These are phyloP conservation scores for Scaptodrosophila latifasciaeformis DNA, from an alignment of 2,888 invertebrate genomes.

Conservation along the genomic window DNA sequence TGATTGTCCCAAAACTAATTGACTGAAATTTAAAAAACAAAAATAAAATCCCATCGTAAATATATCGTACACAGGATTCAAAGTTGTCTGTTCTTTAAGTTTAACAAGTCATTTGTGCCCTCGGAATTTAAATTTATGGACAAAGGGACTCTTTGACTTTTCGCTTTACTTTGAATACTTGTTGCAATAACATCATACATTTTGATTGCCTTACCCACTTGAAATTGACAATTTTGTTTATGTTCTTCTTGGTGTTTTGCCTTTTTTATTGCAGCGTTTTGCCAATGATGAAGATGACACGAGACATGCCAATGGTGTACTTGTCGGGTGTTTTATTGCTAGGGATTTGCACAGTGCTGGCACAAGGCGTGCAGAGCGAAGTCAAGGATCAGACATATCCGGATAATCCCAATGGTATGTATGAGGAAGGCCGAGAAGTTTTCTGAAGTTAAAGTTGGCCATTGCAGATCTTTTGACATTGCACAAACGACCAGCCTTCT, in stretches of 20 bases:
- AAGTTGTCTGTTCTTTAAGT: too few relatives aligned
- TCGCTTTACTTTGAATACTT: too few relatives aligned
- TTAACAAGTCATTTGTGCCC: too few relatives aligned
- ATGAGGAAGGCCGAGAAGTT: slow-evolving; percentile 38
- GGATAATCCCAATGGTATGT: slow-evolving; percentile 50
- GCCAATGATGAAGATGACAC: slow-evolving; percentile 33
- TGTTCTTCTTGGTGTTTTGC: neutral
- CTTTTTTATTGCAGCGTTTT: slow-evolving; percentile 16
- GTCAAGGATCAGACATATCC: slow-evolving; percentile 43
- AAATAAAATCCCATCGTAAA: too few relatives aligned
- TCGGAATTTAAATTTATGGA: too few relatives aligned
- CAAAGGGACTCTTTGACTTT: too few relatives aligned
- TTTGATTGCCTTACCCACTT: neutral
- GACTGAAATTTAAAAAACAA: too few relatives aligned
- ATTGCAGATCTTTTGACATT: slow-evolving; percentile 44
- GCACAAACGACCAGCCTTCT: slow-evolving; percentile 74
- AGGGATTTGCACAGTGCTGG: slow-evolving; percentile 44
- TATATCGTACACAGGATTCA: too few relatives aligned
- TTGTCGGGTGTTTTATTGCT: slow-evolving; percentile 59
- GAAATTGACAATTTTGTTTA: slow-evolving; percentile 1
- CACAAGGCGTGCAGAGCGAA: slow-evolving; percentile 45
- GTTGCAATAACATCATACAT: too few relatives aligned
- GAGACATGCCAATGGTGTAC: slow-evolving; percentile 38
- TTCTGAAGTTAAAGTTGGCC: neutral
- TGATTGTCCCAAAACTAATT: too few relatives aligned